Percentiles rank a stretch among this genome's conserved stretches.
phyloP scores from a whole-genome alignment of 2,797 vertebrate species.

The Sebastes wilsoni region DNA sequence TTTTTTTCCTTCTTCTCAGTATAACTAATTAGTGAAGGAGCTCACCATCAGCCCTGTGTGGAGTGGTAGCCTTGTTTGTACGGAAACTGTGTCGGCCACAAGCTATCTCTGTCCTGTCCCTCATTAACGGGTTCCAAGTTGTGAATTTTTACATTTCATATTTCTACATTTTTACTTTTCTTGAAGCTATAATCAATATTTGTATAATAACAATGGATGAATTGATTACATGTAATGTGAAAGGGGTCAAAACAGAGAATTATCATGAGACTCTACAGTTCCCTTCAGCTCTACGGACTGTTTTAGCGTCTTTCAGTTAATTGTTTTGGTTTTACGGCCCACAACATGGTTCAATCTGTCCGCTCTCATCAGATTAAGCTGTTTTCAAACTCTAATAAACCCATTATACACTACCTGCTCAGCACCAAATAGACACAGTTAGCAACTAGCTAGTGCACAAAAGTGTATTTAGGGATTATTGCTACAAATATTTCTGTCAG shows the following conservation, averaged over 20 bases:
- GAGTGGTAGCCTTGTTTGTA: constrained; percentile 44
- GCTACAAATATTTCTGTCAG: neutral
- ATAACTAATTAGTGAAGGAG: constrained; percentile 62
- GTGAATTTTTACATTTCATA: neutral
- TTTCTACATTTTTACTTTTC: neutral
- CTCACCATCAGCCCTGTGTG: constrained; percentile 55
- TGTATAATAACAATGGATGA: neutral
- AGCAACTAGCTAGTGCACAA: neutral
- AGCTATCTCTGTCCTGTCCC: constrained; percentile 11
- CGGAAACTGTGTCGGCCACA: constrained; percentile 13
- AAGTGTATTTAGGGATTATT: neutral
- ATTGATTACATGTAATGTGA: neutral
- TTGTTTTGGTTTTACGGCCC: neutral
- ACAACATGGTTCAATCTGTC: too few species aligned
- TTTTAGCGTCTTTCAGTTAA: neutral
- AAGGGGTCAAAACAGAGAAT: neutral
- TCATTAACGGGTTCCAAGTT: neutral
- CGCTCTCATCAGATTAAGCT: neutral
- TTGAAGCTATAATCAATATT: neutral
- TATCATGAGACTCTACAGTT: neutral
- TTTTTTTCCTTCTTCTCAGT: constrained; percentile 5
- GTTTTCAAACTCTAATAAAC: neutral
- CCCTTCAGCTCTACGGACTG: neutral
- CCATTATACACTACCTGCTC: neutral
- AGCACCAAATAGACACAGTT: neutral